Percentiles rank a stretch among this genome's conserved stretches.
These are phyloP conservation scores for Muricea muricata DNA, from an alignment of 92 coral and sea anemone species.

Conservation along the genomic window DNA sequence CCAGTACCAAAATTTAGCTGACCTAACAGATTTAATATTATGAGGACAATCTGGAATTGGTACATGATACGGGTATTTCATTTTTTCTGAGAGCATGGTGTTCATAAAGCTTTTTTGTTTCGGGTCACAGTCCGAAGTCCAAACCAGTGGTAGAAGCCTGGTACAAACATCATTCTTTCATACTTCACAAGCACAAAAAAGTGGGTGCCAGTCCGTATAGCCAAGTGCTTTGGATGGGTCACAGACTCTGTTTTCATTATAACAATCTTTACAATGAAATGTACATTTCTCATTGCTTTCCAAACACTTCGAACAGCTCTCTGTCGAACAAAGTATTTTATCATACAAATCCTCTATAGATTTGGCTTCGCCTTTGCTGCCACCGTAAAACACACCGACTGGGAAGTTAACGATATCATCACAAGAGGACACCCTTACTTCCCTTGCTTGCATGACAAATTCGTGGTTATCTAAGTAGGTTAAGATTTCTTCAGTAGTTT, in stretches of 20 bases:
- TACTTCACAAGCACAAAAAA: conserved; percentile 55
- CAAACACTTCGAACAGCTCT: conserved; percentile 43
- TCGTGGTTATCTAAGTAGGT: conserved; percentile 28
- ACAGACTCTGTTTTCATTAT: conserved; percentile 29
- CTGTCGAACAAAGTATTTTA: conserved; percentile 33
- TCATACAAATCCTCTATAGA: conserved; percentile 40
- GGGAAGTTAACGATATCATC: conserved; percentile 46
- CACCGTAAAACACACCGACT: conserved; percentile 50
- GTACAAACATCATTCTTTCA: conserved; percentile 56
- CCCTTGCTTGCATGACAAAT: conserved; percentile 57
- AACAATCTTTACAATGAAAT: conserved; percentile 49
- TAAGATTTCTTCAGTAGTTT: conserved; percentile 11
- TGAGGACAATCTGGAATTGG: conserved; percentile 72
- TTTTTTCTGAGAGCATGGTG: conserved; percentile 59
- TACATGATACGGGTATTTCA: conserved; percentile 56
- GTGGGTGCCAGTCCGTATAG: conserved; percentile 59
- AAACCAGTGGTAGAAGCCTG: conserved; percentile 58
- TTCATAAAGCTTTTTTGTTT: conserved; percentile 71
- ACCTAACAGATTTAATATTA: conserved; percentile 70
- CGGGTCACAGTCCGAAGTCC: conserved; percentile 63
- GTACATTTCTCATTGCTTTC: conserved; percentile 37
- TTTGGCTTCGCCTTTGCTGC: conserved; percentile 57
- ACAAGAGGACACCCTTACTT: conserved; percentile 53
- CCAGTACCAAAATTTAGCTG: conserved; percentile 67
- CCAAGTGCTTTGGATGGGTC: conserved; percentile 14